Percentiles rank a stretch among this genome's conserved stretches.
Conservation (phyloP, 2,797 vertebrate genomes). For the Chelonia mydas region DNA sequence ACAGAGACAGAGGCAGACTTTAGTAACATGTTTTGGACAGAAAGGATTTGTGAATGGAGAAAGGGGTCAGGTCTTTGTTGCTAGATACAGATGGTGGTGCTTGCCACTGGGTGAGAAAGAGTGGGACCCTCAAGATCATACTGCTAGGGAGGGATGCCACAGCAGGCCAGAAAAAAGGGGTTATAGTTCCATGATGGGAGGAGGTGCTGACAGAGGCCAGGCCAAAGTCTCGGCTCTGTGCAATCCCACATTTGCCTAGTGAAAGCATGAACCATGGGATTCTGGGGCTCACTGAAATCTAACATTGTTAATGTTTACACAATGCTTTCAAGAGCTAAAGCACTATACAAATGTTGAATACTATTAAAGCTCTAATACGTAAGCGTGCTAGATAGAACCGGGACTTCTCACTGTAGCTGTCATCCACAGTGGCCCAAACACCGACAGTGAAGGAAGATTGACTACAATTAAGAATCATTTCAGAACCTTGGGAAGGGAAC, state of each 20-base stretch:
- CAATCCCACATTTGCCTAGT: background rate
- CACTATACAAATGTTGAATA: background rate
- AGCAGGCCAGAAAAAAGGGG: background rate
- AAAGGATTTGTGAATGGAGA: background rate
- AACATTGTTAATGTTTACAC: background rate
- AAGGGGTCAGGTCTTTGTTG: background rate
- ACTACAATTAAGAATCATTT: background rate
- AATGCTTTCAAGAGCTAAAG: background rate
- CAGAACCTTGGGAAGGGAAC: background rate
- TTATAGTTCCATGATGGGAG: background rate
- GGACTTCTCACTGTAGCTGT: background rate
- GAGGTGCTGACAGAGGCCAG: background rate
- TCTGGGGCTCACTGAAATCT: background rate
- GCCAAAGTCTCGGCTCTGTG: background rate
- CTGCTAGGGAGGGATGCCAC: background rate
- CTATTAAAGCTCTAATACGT: background rate
- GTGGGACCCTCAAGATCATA: fast-evolving
- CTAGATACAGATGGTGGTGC: background rate
- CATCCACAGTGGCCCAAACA: background rate
- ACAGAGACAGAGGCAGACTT: background rate
- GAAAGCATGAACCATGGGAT: background rate
- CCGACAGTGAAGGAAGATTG: background rate
- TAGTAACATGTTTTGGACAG: background rate
- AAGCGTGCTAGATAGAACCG: background rate
- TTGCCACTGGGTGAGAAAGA: background rate